Evolutionary conservation across 2,888 invertebrate genomes (phyloP), one percentile per base, ranked within the genome.

Genomic region (Drosophila melanosoma): DNA sequence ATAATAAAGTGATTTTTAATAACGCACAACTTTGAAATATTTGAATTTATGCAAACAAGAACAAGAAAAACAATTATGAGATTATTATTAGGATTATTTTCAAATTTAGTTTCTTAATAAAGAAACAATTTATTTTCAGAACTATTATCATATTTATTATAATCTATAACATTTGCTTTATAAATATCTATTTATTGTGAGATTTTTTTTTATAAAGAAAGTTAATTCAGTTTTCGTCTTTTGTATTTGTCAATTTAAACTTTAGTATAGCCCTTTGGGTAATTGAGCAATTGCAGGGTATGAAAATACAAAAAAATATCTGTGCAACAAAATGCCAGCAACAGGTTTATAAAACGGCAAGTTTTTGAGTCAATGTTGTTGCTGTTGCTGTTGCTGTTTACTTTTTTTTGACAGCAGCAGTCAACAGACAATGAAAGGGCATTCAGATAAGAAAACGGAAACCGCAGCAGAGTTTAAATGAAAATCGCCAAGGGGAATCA

Each of bases 361-460:
- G 54, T 69, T 67, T 61, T 70, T 35, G 42, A 42, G 38, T 40
- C 45, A 56, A 29, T 49, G 42, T 63, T 60, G 48, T 45, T 57
- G 45, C 17, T 60, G 36, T 57, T 63, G 49, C 38, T 58, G 61
- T 33, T 49, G 48, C 45, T 53, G 49, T 75, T 71, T 45, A 63
- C 61, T 74, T 66, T 40, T 73, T 69, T 69, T 23, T 4, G 45
- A 45, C 23, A 45, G 45, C 59, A 69, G 69, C 74, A 52, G 63
- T 23, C 26, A 61, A 40, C 35, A 23, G 32, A 45, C 69, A 63
- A 69, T 48, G 38, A 74, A 75, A 75, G 76, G 74, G 76, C 76
- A 74, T 63, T 12, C 45, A 75, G 76, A 74, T 60, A 74, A 76
- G 15, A 60, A 76, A 76, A 71, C 66, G 60, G 71, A 67, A 76